phyloP scores from a whole-genome alignment of 2,888 invertebrate species.

The Sturmia bella region DNA sequence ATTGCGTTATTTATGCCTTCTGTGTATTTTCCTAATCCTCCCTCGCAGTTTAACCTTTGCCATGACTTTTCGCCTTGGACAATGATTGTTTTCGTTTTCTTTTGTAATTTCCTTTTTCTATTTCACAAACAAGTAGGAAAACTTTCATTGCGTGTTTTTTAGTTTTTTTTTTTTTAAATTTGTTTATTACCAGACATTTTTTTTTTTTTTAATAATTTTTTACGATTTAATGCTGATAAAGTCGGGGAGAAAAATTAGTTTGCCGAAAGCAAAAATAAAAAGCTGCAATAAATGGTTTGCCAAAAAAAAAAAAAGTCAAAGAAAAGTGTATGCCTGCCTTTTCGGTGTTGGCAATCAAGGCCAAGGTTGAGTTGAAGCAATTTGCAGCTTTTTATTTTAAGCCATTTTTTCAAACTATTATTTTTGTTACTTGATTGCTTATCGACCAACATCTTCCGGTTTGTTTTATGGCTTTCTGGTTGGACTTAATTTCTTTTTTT shows the following conservation, averaged over 20 bases:
- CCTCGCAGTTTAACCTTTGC: not conserved
- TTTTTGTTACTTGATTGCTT: slow-evolving; percentile 30
- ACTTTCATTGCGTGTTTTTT: slow-evolving; percentile 19
- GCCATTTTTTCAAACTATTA: slow-evolving; percentile 2
- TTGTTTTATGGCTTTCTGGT: slow-evolving; percentile 39
- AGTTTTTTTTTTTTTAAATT: slow-evolving; percentile 13
- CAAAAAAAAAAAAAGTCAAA: slow-evolving; percentile 2
- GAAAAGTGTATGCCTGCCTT: slow-evolving; percentile 7
- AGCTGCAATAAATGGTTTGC: slow-evolving; percentile 16
- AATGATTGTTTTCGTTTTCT: slow-evolving; percentile 2
- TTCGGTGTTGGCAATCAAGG: slow-evolving; percentile 40
- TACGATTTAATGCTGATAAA: not conserved
- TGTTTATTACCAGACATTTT: slow-evolving; percentile 3
- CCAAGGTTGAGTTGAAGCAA: slow-evolving; percentile 41
- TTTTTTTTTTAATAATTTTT: slow-evolving; percentile 9
- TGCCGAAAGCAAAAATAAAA: not conserved
- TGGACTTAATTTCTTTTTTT: slow-evolving; percentile 36
- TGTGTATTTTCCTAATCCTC: no score
- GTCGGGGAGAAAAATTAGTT: no score
- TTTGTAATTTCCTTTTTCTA: slow-evolving; percentile 2
- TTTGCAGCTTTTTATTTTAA: slow-evolving; percentile 43
- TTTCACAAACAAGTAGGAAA: not conserved
- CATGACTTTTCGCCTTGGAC: slow-evolving; percentile 24
- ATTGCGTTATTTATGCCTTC: no score
- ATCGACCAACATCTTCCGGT: slow-evolving; percentile 58